Evolutionary conservation across 2,888 invertebrate species (phyloP).

Genomic region (Nymphalis polychloros): DNA sequence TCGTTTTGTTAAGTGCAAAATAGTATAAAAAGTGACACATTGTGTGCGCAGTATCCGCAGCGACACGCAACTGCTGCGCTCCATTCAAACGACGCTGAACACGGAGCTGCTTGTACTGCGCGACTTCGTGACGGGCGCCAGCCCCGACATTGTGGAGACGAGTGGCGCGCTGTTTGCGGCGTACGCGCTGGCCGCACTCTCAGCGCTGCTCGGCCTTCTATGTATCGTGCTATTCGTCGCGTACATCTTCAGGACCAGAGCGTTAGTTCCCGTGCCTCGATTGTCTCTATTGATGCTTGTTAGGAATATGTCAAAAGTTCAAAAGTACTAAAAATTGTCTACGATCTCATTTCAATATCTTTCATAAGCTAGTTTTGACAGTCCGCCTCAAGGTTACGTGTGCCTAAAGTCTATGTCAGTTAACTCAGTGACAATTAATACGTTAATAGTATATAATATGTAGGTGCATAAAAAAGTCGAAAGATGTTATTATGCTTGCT

Average conservation of each 20-base stretch:
- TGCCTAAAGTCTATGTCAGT: too few relatives aligned
- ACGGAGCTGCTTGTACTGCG: conserved; percentile 61
- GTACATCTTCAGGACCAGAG: conserved; percentile 80
- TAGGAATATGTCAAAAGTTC: too few relatives aligned
- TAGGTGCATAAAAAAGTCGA: too few relatives aligned
- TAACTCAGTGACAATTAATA: too few relatives aligned
- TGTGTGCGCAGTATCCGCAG: conserved; percentile 61
- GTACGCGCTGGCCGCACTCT: conserved; percentile 79
- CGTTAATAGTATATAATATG: too few relatives aligned
- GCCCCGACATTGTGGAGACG: conserved; percentile 39
- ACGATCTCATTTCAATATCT: too few relatives aligned
- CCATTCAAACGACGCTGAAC: conserved; percentile 64
- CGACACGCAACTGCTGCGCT: conserved; percentile 68
- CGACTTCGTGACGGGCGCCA: conserved; percentile 70
- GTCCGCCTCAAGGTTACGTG: too few relatives aligned
- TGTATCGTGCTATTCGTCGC: conserved; percentile 72
- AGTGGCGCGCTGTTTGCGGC: conserved; percentile 56
- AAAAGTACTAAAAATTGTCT: too few relatives aligned
- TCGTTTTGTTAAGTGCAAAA: too few relatives aligned
- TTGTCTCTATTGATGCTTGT: too few relatives aligned
- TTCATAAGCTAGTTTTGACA: too few relatives aligned
- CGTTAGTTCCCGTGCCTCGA: conserved; percentile 62
- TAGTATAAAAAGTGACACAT: neutral
- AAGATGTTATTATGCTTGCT: too few relatives aligned
- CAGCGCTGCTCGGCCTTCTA: conserved; percentile 76